A percentile compares a stretch with the other conserved stretches of the same genome.
Conservation (phyloP, 1,140 invertebrate species). For the Thaumatotibia leucotreta region DNA sequence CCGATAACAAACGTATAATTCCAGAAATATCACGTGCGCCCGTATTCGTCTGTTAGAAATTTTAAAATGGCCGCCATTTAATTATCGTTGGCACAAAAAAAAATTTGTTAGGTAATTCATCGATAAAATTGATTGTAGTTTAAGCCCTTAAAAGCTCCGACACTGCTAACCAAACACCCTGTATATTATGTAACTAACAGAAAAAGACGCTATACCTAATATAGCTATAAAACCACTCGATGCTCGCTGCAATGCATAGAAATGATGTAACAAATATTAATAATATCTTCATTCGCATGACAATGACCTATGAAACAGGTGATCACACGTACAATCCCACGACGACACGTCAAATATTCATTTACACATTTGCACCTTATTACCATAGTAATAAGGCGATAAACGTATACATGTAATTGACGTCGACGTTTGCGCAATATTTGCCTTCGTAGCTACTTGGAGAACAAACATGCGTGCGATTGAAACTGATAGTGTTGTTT, state of each 20-base stretch:
- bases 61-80: too few species aligned
- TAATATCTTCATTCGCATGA: conserved; percentile 9
- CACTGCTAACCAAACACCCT: not conserved
- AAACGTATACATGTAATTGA: not conserved
- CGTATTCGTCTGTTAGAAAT: too few species aligned
- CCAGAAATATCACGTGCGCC: too few species aligned
- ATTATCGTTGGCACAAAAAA: too few species aligned
- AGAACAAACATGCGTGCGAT: not conserved
- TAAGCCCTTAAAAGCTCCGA: not conserved
- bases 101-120: too few species aligned
- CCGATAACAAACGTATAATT: too few species aligned
- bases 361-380: not conserved
- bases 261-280: conserved; percentile 3
- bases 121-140: too few species aligned
- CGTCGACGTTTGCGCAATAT: conserved; percentile 1
- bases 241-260: not conserved
- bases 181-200: too few species aligned
- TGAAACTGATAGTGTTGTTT: conserved; percentile 6
- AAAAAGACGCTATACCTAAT: not conserved
- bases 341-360: not conserved
- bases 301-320: conserved; percentile 7
- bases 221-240: not conserved
- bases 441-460: conserved; percentile 7
- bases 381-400: not conserved
- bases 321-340: conserved; percentile 2